Conservation (phyloP, 35 echinoderm and acorn worm genomes). For the Amphiura filiformis region DNA sequence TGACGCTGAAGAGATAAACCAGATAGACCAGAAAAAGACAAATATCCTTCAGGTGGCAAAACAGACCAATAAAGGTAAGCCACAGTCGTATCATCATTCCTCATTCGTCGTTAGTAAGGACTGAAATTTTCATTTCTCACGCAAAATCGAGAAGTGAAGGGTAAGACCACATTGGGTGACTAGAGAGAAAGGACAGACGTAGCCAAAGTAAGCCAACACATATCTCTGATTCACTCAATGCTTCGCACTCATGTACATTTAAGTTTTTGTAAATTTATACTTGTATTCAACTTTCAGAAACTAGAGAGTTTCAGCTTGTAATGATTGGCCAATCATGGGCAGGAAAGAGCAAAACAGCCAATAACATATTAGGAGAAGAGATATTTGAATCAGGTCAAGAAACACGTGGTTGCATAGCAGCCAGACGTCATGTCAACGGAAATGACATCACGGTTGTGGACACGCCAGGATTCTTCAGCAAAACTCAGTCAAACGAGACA, state of each 20-base stretch:
- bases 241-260: too few relatives aligned
- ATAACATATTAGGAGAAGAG: constrained; percentile 3
- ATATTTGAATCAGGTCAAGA: not conserved
- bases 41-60: not conserved
- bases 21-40: not conserved
- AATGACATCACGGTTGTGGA: not conserved
- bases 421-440: not conserved
- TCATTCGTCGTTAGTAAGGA: too few relatives aligned
- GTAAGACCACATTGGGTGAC: too few relatives aligned
- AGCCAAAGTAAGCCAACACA: too few relatives aligned
- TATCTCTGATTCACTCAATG: too few relatives aligned
- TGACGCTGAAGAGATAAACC: not conserved
- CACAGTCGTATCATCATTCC: too few relatives aligned
- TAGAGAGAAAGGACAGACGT: too few relatives aligned
- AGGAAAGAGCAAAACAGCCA: not conserved
- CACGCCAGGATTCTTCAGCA: not conserved
- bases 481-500: not conserved
- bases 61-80: not conserved
- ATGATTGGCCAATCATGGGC: not conserved
- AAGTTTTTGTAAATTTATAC: too few relatives aligned
- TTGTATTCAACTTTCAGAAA: too few relatives aligned
- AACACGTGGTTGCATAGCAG: not conserved
- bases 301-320: not conserved
- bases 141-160: too few relatives aligned
- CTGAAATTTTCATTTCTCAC: too few relatives aligned